Base-by-base conservation (phyloP, 2,797 vertebrate species). In the Gymnodraco acuticeps region DNA sequence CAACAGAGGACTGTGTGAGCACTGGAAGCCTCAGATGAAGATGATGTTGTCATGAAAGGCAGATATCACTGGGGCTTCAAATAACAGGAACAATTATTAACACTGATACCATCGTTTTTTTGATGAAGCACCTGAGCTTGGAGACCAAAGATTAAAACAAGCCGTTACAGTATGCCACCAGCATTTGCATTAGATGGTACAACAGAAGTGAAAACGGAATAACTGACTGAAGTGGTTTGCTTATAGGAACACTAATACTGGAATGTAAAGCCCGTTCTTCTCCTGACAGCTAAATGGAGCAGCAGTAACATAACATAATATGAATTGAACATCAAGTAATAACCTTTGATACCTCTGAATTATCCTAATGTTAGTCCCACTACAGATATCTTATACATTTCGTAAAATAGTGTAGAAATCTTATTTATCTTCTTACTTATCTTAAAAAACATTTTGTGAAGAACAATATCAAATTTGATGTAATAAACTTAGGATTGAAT, bases 121-220 rank as follows among this genome's bases (percentile, higher is more conserved):
- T 42, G 12, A 58, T 66, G 43, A 83, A 56, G 60, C 19, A 31
- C 23, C 53, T 64, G 38, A 62, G 70, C 60, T 55, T 17, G 14
- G 48, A 54, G 63, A 77, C 19, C 38, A 65, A 70, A 53, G 55
- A 27, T 11, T 60, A 50, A 23, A 45, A 64, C 48, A 65, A 5
- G 16, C 20, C 50, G 55, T 63, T 10, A 46, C 51, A 72, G 62
- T 62, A 55, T 81, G 10, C 63, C 20, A 55, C 1, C 3, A 23
- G 23, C 16, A 14, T 72, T 76, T 70, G 56, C 53, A 72, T 78
- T 42, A 66, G 47, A 17, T 47, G 59, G 17, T 65, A 27, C 43
- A 58, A 80, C 16, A 16, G 38, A 56, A 73, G 12, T 50, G 27
- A 70, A 53, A 75, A 58, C 50, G 13, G 31, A 62, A 66, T 23